Evolutionary conservation across 2,797 vertebrate genomes (phyloP), one percentile per base, ranked within the genome.

Genomic region (Oophaga sylvatica): DNA sequence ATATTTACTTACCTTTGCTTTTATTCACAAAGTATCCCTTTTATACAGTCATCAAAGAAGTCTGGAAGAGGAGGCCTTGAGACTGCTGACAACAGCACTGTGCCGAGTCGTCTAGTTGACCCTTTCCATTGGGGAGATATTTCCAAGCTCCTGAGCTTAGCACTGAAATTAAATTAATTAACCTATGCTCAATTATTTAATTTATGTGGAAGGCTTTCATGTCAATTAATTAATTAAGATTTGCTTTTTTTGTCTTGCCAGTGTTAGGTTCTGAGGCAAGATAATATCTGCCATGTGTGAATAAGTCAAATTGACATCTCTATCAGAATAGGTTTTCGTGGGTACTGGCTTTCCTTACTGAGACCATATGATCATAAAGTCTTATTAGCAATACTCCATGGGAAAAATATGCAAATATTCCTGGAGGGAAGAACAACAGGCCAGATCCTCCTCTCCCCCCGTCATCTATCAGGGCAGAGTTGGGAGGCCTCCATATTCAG

Each of bases 141-240:
- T 53, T 56, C 12, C 22, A 77, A 56, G 75, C 75, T 77, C 48
- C 75, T 77, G 48, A 77, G 75, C 48, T 26, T 77, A 77, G 75
- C 75, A 26, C 20, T 56, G 22, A 26, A 26, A 56, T n/a, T 77
- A 48, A 56, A 26, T 77, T 22, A 77, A 77, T 77, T 56, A 77
- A 56, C 75, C 75, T 77, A 77, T 56, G 22, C 75, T 77, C 75
- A 77, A 77, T 56, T 77, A 56, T 77, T 56, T 77, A 56, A 77
- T 77, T 77, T 77, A 56, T 56, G 48, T 77, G 75, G 15, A 77
- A 77, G 75, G 75, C 48, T 77, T 77, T 77, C 56, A 77, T 77
- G 45, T 77, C 75, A 77, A 77, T 77, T 77, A n/a, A 77, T 77
- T 76, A 48, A 76, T 76, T 53, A 76, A 76, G 73, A 11, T 53